Evolutionary conservation across 2,888 invertebrate species (phyloP).

Genomic region (Sminthurides aquaticus): DNA sequence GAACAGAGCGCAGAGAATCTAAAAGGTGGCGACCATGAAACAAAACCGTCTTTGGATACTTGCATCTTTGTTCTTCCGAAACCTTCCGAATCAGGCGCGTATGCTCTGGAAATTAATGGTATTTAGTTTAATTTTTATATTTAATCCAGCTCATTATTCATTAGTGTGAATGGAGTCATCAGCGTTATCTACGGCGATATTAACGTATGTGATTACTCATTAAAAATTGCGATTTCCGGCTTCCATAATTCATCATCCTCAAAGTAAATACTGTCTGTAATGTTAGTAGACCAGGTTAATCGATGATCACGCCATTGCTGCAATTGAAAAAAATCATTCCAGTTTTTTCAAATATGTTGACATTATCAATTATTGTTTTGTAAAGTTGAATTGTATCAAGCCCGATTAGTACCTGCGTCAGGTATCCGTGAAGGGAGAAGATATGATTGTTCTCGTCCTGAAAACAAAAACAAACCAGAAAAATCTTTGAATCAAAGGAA

Average conservation of each 20-base stretch:
- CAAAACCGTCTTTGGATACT: constrained; percentile 48
- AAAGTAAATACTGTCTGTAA: constrained; percentile 61
- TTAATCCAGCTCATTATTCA: too few species aligned
- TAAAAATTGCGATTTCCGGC: constrained; percentile 66
- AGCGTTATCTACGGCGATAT: too few species aligned
- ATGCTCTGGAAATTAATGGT: constrained; percentile 50
- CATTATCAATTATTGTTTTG: too few species aligned
- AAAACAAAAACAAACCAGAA: too few species aligned
- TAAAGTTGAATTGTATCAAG: too few species aligned
- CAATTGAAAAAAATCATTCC: too few species aligned
- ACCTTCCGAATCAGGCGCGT: constrained; percentile 55
- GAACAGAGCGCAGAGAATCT: constrained; percentile 60
- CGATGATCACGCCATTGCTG: constrained; percentile 72
- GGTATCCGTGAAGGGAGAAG: constrained; percentile 53
- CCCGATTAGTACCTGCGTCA: constrained; percentile 13
- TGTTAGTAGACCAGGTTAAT: constrained; percentile 61
- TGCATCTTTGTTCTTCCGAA: constrained; percentile 55
- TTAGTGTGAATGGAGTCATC: too few species aligned
- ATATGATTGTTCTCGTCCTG: constrained; percentile 58
- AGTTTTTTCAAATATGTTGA: too few species aligned
- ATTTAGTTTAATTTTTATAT: neutral
- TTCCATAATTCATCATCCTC: constrained; percentile 68
- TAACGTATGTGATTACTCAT: constrained; percentile 50
- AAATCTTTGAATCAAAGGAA: too few species aligned
- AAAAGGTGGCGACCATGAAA: constrained; percentile 62